Base-by-base conservation (phyloP, 2,797 vertebrate species). In the Mormyrus proboscirostris region DNA sequence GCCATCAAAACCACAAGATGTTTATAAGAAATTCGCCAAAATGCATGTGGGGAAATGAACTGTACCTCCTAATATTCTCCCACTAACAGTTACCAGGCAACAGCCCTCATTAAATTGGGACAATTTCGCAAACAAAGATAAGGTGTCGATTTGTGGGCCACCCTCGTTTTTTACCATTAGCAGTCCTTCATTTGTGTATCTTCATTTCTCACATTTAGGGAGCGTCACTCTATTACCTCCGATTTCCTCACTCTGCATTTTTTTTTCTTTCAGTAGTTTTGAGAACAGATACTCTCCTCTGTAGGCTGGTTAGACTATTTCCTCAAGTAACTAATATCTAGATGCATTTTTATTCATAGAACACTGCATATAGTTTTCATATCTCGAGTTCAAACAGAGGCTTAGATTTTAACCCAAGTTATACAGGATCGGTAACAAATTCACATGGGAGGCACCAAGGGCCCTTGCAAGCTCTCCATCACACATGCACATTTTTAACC, bases 21-120 rank as follows among this genome's bases (percentile, higher is more conserved):
- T 69, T 85, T 85, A 22, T 50, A 7, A 8, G 82, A 86, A 86
- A 53, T 53, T 86, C 47, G 7, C 84, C 12, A 25, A 47, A 49
- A 38, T 25, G 9, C 84, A 53, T 65, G 5, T 76, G 73, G n/a
- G 85, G 25, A 19, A 87, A 55, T 59, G 38, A 33, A 53, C 29
- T 49, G 29, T 65, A 86, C n/a, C 85, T 73, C 85, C 4, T 4
- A 62, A 49, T 50, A 25, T 86, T 44, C 59, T 79, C 51, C 4
- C 65, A 57, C 33, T 41, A 47, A 87, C 62, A 49, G 65, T 89
- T 84, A 89, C 85, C 89, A 73, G 86, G 89, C 89, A 89, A 89
- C 89, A 44, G 85, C 51, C 33, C 65, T 89, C 62, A 87, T 89
- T 89, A 89, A 87, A 89, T n/a, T 22, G 19, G 38, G 50, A 79